A percentile compares a stretch with the other conserved stretches of the same genome.
These are phyloP conservation scores for Colinus virginianus DNA, from an alignment of 2,113 vertebrate genomes.

Conservation along the genomic window DNA sequence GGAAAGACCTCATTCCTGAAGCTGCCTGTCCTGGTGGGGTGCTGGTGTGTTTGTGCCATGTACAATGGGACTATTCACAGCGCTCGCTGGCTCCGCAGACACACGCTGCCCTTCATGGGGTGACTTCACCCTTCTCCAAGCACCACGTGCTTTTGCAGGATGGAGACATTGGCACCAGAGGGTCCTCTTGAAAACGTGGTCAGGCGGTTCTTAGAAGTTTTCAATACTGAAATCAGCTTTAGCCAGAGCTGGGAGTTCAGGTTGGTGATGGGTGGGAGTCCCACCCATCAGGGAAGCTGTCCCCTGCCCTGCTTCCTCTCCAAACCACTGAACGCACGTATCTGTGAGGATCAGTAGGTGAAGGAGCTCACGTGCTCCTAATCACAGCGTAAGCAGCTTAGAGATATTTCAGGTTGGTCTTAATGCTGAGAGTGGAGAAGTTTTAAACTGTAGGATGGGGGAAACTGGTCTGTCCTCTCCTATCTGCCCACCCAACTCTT, in stretches of 20 bases:
- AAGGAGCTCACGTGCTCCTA: not conserved
- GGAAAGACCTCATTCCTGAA: not conserved
- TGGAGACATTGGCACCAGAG: constrained; percentile 3
- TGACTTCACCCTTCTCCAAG: not conserved
- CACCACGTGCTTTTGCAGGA: not conserved
- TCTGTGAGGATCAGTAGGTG: not conserved
- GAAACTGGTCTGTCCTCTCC: not conserved
- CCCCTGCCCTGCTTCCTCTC: not conserved
- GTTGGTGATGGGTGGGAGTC: fast-evolving
- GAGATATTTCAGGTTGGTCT: not conserved
- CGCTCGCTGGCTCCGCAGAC: not conserved
- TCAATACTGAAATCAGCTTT: not conserved
- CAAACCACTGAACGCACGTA: not conserved
- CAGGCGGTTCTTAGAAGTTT: not conserved
- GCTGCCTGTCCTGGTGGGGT: not conserved
- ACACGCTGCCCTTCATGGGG: not conserved
- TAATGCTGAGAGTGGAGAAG: not conserved
- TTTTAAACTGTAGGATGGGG: not conserved
- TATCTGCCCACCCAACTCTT: not conserved
- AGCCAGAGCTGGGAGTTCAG: not conserved
- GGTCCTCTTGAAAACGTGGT: not conserved
- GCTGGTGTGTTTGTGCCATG: not conserved
- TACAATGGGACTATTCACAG: not conserved
- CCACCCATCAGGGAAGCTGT: not conserved
- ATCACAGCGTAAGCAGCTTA: not conserved